Percentiles rank a stretch among this genome's conserved stretches.
These are phyloP conservation scores for Trichonephila inaurata DNA, from an alignment of 1,140 invertebrate species.

Conservation along the genomic window DNA sequence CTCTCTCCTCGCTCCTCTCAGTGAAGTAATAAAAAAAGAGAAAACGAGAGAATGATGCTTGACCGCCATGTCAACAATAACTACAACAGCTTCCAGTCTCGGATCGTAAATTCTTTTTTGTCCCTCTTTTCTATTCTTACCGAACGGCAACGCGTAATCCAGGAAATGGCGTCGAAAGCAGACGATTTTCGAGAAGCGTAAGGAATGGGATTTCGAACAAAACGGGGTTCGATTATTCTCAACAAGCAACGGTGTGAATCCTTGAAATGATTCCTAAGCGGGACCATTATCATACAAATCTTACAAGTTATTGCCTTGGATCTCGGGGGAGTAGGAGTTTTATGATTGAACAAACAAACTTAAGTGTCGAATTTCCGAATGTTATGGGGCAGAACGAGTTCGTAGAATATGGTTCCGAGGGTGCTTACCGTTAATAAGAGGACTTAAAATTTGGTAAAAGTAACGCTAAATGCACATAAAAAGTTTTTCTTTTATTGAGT, in stretches of 20 bases:
- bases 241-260: slow-evolving; percentile 2
- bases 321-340: not conserved
- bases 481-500: not conserved
- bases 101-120: slow-evolving; percentile 38
- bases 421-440: not conserved
- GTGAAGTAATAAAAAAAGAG: not conserved
- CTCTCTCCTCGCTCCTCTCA: not conserved
- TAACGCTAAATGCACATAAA: not conserved
- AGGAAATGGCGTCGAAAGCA: not conserved
- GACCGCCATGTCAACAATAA: slow-evolving; percentile 62
- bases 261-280: slow-evolving; percentile 13
- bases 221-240: slow-evolving; percentile 29
- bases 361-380: slow-evolving; percentile 41
- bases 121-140: not conserved
- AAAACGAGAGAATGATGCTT: slow-evolving; percentile 49
- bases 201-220: slow-evolving; percentile 39
- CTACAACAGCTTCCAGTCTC: not conserved
- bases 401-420: slow-evolving; percentile 3
- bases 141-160: not conserved
- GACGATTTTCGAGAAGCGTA: not conserved
- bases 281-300: slow-evolving; percentile 25
- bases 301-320: slow-evolving; percentile 6
- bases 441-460: not conserved
- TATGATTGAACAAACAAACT: slow-evolving; percentile 67
- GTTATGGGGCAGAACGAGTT: slow-evolving; percentile 46